Conservation (phyloP, 2,888 invertebrate species). For the Lepidochrysops patricia region DNA sequence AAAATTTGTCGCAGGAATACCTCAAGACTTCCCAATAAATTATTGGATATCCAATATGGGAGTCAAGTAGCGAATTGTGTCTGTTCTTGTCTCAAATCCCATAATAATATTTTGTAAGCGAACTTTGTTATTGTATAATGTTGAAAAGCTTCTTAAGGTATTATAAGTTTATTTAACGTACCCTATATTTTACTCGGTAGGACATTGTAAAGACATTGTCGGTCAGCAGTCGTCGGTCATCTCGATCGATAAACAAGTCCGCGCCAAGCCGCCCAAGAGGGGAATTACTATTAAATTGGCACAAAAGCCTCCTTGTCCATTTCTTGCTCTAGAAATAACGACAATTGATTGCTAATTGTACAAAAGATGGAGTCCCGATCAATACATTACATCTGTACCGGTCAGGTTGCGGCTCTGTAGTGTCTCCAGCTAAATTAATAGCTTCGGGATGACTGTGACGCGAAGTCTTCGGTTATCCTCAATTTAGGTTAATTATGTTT, state of each 20-base stretch:
- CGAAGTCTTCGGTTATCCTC: not conserved
- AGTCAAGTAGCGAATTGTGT: too few species aligned
- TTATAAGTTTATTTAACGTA: too few species aligned
- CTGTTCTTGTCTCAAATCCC: too few species aligned
- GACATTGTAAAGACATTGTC: not conserved
- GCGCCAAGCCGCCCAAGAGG: not conserved
- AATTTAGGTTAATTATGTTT: not conserved
- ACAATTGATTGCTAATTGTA: not conserved
- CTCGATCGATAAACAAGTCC: conserved; percentile 4
- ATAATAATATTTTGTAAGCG: too few species aligned
- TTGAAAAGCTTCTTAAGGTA: too few species aligned
- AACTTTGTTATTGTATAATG: too few species aligned
- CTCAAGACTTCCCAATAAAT: too few species aligned
- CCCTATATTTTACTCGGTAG: too few species aligned
- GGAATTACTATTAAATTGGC: not conserved
- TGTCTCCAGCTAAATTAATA: not conserved
- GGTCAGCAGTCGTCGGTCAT: not conserved
- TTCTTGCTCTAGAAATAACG: not conserved
- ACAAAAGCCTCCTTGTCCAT: not conserved
- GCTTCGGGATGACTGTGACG: not conserved
- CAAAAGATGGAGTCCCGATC: not conserved
- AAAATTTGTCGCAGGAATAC: too few species aligned
- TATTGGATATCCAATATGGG: too few species aligned
- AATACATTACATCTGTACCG: not conserved
- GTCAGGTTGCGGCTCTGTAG: not conserved